phyloP scores from a whole-genome alignment of 2,113 vertebrate species.

The Laticauda colubrina region DNA sequence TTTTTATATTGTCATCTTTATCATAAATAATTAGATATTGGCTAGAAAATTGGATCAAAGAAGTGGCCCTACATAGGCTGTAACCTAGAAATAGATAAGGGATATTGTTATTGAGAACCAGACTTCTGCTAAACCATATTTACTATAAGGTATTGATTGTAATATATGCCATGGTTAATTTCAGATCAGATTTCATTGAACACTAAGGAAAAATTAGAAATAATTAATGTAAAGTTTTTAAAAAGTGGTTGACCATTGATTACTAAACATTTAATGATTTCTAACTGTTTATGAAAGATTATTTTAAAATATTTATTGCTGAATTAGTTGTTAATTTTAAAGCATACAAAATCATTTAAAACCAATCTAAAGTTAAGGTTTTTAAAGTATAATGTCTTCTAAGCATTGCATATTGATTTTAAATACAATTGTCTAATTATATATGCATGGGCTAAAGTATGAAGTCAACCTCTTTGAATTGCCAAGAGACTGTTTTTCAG shows the following conservation, averaged over 20 bases:
- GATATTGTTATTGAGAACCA: neutral
- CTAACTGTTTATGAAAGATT: constrained; percentile 50
- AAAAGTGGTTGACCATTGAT: constrained; percentile 31
- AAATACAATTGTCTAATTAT: constrained; percentile 83
- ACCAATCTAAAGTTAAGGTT: constrained; percentile 83
- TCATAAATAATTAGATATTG: neutral
- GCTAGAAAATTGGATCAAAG: neutral
- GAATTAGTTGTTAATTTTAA: constrained; percentile 79
- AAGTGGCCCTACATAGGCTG: neutral
- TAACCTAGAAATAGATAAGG: neutral
- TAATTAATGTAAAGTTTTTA: constrained; percentile 39
- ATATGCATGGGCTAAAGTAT: constrained; percentile 80
- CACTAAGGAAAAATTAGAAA: neutral
- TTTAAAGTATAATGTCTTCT: constrained; percentile 82
- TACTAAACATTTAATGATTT: constrained; percentile 56
- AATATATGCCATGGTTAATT: neutral
- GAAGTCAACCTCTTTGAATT: constrained; percentile 83
- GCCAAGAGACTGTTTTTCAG: constrained; percentile 81
- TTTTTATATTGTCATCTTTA: neutral
- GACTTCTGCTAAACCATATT: neutral
- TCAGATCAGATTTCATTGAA: constrained; percentile 32
- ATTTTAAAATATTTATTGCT: constrained; percentile 63
- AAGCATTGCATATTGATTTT: constrained; percentile 84
- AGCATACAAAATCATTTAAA: constrained; percentile 81
- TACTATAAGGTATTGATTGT: neutral